phyloP scores from a whole-genome alignment of 2,888 invertebrate species.

The Oligia strigilis region DNA sequence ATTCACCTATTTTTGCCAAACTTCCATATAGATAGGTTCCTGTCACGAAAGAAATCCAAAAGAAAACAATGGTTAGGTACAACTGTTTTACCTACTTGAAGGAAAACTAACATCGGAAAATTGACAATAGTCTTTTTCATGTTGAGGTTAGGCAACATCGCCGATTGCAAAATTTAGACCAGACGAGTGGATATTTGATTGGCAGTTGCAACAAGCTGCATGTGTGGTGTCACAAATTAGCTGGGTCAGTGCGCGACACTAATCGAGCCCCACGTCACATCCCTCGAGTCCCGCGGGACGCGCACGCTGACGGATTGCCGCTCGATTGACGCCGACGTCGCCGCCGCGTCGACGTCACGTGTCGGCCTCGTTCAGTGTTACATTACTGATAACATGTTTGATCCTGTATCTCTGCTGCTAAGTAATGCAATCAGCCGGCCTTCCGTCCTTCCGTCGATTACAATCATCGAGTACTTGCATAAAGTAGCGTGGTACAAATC shows the following conservation, averaged over 20 bases:
- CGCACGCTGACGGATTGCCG: slow-evolving; percentile 82
- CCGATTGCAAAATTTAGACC: slow-evolving; percentile 33
- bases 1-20: neutral
- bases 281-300: slow-evolving; percentile 72
- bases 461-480: slow-evolving; percentile 5
- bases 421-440: slow-evolving; percentile 37
- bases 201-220: slow-evolving; percentile 59
- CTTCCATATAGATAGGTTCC: neutral
- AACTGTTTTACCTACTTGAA: neutral
- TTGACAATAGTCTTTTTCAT: neutral
- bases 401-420: slow-evolving; percentile 58
- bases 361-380: slow-evolving; percentile 71
- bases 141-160: neutral
- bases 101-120: neutral
- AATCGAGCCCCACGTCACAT: slow-evolving; percentile 66
- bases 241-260: slow-evolving; percentile 69
- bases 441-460: slow-evolving; percentile 9
- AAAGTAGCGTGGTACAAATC: neutral
- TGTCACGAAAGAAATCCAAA: neutral
- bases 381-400: slow-evolving; percentile 70
- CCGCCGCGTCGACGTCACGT: slow-evolving; percentile 67
- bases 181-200: slow-evolving; percentile 38
- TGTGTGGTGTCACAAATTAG: slow-evolving; percentile 77
- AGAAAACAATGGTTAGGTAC: neutral
- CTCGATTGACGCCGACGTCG: slow-evolving; percentile 76